These are phyloP conservation scores for Coptodon rendalli DNA, from an alignment of 2,113 vertebrate genomes.

Conservation along the genomic window DNA sequence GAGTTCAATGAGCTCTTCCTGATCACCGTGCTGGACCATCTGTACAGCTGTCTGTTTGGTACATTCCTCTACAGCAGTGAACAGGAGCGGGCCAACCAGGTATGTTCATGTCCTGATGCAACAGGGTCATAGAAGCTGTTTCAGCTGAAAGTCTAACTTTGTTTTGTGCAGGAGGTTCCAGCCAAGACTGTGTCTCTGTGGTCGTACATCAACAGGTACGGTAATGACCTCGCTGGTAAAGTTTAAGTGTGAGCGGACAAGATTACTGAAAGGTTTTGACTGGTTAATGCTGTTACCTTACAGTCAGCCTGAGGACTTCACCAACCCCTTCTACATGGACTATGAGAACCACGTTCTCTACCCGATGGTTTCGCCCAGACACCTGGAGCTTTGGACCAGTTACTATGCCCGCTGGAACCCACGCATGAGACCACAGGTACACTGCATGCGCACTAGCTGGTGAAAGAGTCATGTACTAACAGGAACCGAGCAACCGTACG, in stretches of 20 bases:
- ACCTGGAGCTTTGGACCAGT: slow-evolving; percentile 90
- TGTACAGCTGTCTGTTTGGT: slow-evolving; percentile 96
- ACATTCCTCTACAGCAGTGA: slow-evolving; percentile 94
- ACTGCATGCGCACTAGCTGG: fast-evolving
- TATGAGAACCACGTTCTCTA: slow-evolving; percentile 90
- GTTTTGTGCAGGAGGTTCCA: slow-evolving; percentile 76
- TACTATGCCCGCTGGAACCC: slow-evolving; percentile 96
- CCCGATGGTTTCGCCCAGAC: slow-evolving; percentile 85
- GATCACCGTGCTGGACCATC: slow-evolving; percentile 91
- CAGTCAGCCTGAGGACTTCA: slow-evolving; percentile 88
- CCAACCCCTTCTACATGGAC: slow-evolving; percentile 92
- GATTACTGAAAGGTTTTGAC: not conserved
- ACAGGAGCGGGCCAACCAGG: slow-evolving; percentile 82
- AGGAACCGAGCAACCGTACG: fast-evolving
- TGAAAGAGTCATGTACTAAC: not conserved
- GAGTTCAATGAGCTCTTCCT: slow-evolving; percentile 96
- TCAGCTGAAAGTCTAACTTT: not conserved
- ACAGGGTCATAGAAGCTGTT: fast-evolving
- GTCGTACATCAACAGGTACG: slow-evolving; percentile 88
- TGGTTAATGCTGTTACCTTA: not conserved
- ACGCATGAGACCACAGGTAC: slow-evolving; percentile 91
- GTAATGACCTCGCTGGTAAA: fast-evolving
- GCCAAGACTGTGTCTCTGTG: slow-evolving; percentile 85
- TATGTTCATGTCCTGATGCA: slow-evolving; percentile 17
- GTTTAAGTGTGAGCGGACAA: too few species aligned